Conservation (phyloP, 37 sponge, comb jelly and placozoan species). For the Hormiphora californensis region DNA sequence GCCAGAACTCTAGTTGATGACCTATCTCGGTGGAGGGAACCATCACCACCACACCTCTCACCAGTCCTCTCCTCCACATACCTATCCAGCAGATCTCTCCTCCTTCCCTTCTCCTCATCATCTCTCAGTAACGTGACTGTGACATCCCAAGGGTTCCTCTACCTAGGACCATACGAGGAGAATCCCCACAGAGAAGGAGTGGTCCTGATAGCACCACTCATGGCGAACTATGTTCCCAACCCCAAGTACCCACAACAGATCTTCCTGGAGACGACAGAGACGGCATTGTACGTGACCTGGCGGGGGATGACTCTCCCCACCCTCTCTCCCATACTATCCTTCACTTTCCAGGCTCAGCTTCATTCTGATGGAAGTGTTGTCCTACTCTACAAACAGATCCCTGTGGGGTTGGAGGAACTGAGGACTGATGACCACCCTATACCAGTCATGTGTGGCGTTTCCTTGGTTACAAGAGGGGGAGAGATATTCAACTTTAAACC, state of each 20-base stretch:
- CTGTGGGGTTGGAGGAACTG: slow-evolving; percentile 21
- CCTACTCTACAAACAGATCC: neutral
- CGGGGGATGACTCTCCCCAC: neutral
- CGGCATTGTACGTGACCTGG: neutral
- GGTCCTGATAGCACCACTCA: slow-evolving; percentile 29
- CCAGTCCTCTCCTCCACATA: too few relatives aligned
- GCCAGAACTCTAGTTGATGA: too few relatives aligned
- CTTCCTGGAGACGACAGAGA: neutral
- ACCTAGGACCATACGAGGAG: neutral
- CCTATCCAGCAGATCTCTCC: too few relatives aligned
- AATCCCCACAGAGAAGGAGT: neutral
- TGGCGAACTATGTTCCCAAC: slow-evolving; percentile 10
- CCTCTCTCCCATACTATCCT: slow-evolving; percentile 3
- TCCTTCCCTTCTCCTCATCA: too few relatives aligned
- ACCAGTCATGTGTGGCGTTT: too few relatives aligned
- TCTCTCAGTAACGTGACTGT: neutral
- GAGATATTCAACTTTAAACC: too few relatives aligned
- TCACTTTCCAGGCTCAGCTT: slow-evolving; percentile 47
- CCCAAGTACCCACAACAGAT: neutral
- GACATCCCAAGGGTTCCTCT: slow-evolving; percentile 20
- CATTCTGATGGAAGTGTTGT: neutral
- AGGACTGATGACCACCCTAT: neutral
- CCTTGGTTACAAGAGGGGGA: too few relatives aligned
- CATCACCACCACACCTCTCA: too few relatives aligned
- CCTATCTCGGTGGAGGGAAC: too few relatives aligned